Percentiles rank a stretch among this genome's conserved stretches.
Evolutionary conservation across 2,888 invertebrate genomes (phyloP).

Genomic region (Steinernema scapterisci): DNA sequence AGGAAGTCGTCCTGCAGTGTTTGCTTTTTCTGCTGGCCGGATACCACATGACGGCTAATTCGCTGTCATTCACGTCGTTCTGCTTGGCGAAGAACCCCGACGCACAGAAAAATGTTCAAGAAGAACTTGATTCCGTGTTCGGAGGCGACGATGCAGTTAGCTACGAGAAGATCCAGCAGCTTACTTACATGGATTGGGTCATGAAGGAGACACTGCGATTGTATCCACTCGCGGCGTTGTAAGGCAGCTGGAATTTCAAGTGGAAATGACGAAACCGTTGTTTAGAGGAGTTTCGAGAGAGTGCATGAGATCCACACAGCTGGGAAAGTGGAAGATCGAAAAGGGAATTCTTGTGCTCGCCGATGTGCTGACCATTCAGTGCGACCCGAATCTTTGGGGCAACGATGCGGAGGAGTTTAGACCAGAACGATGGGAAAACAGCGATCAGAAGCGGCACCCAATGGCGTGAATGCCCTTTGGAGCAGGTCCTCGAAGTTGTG

Average conservation of each 20-base stretch:
- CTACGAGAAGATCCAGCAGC: constrained; percentile 52
- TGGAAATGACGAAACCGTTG: neutral
- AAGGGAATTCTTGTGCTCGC: constrained; percentile 54
- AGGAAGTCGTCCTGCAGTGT: constrained; percentile 56
- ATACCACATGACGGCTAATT: constrained; percentile 71
- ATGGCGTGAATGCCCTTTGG: constrained; percentile 49
- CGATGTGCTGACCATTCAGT: constrained; percentile 57
- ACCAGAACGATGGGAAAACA: constrained; percentile 56
- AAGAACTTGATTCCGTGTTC: constrained; percentile 50
- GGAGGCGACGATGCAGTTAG: constrained; percentile 39
- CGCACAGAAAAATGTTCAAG: constrained; percentile 65
- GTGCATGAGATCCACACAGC: constrained; percentile 51
- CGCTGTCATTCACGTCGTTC: constrained; percentile 70
- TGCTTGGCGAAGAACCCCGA: constrained; percentile 69
- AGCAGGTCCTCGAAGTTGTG: constrained; percentile 44
- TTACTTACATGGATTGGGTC: constrained; percentile 55
- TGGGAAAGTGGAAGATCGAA: constrained; percentile 50
- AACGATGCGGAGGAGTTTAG: constrained; percentile 57
- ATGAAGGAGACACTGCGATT: constrained; percentile 59
- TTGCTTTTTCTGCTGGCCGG: constrained; percentile 62
- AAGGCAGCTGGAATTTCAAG: constrained; percentile 30
- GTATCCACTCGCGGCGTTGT: constrained; percentile 58
- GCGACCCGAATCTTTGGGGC: constrained; percentile 59
- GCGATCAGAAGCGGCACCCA: constrained; percentile 33
- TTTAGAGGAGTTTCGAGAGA: constrained; percentile 48